Conservation (phyloP, 2,113 vertebrate species). For the Strix aluco region DNA sequence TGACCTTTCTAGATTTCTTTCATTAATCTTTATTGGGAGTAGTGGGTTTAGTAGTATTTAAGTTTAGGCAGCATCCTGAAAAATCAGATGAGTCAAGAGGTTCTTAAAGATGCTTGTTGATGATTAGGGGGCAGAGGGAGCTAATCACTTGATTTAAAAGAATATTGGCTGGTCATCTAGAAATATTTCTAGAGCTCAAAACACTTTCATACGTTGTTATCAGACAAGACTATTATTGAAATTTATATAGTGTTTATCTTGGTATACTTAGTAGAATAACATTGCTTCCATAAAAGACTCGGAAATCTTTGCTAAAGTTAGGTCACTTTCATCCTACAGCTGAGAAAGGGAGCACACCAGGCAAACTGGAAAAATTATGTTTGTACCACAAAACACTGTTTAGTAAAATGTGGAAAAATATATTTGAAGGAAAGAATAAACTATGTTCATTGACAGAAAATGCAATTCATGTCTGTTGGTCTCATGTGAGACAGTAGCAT, state of each 20-base stretch:
- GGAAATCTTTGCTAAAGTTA: background rate
- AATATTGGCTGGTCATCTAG: background rate
- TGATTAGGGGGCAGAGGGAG: background rate
- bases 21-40: background rate
- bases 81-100: background rate
- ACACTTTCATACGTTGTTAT: background rate
- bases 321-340: background rate
- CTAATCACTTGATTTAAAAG: background rate
- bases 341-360: background rate
- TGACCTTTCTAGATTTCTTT: background rate
- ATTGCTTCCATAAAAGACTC: background rate
- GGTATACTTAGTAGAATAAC: background rate
- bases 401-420: background rate
- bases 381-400: background rate
- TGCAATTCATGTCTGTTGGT: background rate
- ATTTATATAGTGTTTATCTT: background rate
- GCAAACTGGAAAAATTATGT: background rate
- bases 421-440: background rate
- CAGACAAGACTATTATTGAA: background rate
- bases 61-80: background rate
- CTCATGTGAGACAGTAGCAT: background rate
- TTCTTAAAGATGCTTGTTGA: background rate
- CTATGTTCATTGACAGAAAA: background rate
- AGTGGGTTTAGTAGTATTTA: background rate
- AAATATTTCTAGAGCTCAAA: background rate